A percentile compares a stretch with the other conserved stretches of the same genome.
Evolutionary conservation across 2,888 invertebrate genomes (phyloP).

Genomic region (Archips crataeganus): DNA sequence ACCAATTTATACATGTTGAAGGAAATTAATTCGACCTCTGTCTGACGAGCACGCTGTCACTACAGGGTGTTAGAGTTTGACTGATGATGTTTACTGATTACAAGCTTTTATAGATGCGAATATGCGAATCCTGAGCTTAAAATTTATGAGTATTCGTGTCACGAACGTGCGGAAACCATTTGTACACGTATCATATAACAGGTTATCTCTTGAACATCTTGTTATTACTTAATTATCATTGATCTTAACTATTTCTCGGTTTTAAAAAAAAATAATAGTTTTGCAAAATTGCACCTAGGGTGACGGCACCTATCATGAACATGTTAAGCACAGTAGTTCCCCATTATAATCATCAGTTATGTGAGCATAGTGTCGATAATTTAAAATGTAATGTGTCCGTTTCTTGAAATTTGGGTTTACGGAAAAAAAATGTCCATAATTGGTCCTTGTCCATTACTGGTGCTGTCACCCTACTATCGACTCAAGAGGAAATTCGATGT

Average conservation of each 20-base stretch:
- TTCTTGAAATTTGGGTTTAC: no score
- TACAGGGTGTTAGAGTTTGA: constrained; percentile 59
- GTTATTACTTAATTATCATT: constrained; percentile 18
- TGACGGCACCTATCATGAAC: no score
- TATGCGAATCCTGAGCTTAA: constrained; percentile 37
- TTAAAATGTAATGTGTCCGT: no score
- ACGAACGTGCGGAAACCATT: constrained; percentile 21
- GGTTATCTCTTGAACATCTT: constrained; percentile 20
- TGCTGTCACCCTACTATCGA: no score
- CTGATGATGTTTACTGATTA: constrained; percentile 61
- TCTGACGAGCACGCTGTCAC: constrained; percentile 56
- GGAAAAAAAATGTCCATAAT: no score
- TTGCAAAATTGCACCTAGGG: no score
- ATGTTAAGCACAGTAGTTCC: no score
- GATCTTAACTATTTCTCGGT: constrained; percentile 6
- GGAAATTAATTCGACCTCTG: constrained; percentile 46
- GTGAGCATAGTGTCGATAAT: no score
- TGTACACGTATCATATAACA: constrained; percentile 23
- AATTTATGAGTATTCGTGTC: constrained; percentile 13
- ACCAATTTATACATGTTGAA: constrained; percentile 77
- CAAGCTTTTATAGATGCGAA: constrained; percentile 49
- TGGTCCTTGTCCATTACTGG: no score
- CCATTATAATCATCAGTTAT: no score
- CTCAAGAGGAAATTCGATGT: not conserved
- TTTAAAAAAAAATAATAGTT: constrained; percentile 11